phyloP scores from a whole-genome alignment of 2,113 vertebrate species.

The Chlamydotis undulata region DNA sequence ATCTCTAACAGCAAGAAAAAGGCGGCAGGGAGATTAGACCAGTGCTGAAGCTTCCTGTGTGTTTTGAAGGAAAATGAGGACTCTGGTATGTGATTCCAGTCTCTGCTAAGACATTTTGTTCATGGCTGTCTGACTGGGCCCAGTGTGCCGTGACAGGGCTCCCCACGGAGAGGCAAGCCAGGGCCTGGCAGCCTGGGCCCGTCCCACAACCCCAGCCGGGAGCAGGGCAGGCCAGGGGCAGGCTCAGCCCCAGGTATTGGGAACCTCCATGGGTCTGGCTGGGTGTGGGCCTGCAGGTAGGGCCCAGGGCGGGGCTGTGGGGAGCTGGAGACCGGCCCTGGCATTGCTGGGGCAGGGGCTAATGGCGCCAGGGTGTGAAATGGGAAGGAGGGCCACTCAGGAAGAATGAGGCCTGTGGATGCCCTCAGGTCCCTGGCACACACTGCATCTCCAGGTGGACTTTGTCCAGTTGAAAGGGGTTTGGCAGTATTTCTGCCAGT shows the following conservation, averaged over 20 bases:
- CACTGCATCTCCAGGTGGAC: background rate
- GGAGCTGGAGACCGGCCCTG: background rate
- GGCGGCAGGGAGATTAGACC: background rate
- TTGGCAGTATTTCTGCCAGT: background rate
- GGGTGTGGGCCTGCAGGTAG: accelerated
- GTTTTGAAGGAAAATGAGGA: background rate
- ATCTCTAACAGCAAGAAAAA: background rate
- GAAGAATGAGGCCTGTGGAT: background rate
- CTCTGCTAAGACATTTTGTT: background rate
- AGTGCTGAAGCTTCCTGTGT: background rate
- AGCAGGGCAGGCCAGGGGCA: background rate
- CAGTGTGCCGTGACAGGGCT: accelerated
- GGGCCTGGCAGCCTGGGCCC: background rate
- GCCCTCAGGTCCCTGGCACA: background rate
- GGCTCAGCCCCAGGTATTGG: accelerated
- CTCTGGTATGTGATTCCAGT: background rate
- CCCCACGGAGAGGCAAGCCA: no score
- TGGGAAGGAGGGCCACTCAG: background rate
- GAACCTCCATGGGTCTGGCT: accelerated
- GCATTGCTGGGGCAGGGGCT: background rate
- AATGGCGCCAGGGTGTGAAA: accelerated
- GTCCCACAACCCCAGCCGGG: accelerated
- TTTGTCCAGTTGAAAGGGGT: background rate
- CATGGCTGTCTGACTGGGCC: background rate
- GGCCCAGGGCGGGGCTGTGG: no score